A percentile compares a stretch with the other conserved stretches of the same genome.
These are phyloP conservation scores for Crossocerus cetratus DNA, from an alignment of 2,888 invertebrate species.

Conservation along the genomic window DNA sequence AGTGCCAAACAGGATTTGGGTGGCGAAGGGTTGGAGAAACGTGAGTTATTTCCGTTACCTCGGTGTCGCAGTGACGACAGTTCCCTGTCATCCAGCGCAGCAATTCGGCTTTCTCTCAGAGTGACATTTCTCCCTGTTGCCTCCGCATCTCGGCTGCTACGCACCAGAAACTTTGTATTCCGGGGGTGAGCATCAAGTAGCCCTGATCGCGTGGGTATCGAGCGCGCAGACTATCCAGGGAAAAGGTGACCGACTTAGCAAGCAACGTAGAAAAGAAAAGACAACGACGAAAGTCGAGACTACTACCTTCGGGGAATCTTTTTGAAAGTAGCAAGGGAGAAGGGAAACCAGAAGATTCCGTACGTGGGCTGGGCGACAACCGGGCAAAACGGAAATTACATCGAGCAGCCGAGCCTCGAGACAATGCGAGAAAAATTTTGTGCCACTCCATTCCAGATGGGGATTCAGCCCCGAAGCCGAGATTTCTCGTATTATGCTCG, in stretches of 20 bases:
- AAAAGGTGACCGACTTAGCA: conserved; percentile 19
- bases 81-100: background rate
- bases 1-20: conserved; percentile 1
- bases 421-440: conserved; percentile 52
- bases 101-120: background rate
- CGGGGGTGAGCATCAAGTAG: conserved; percentile 37
- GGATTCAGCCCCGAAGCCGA: conserved; percentile 11
- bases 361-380: conserved; percentile 60
- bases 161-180: conserved; percentile 47
- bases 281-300: no score
- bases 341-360: conserved; percentile 55
- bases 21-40: background rate
- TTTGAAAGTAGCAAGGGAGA: conserved; percentile 44
- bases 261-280: conserved; percentile 38
- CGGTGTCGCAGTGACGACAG: conserved; percentile 8
- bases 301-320: conserved; percentile 49
- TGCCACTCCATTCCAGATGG: conserved; percentile 16
- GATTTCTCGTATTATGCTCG: conserved; percentile 4
- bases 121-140: background rate
- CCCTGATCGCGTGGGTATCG: conserved; percentile 41
- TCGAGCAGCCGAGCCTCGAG: conserved; percentile 29
- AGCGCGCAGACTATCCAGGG: conserved; percentile 40
- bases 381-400: conserved; percentile 51
- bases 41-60: conserved; percentile 9
- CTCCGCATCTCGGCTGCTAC: background rate